phyloP scores from a whole-genome alignment of 2,888 invertebrate genomes.

The Masnerella sp. region DNA sequence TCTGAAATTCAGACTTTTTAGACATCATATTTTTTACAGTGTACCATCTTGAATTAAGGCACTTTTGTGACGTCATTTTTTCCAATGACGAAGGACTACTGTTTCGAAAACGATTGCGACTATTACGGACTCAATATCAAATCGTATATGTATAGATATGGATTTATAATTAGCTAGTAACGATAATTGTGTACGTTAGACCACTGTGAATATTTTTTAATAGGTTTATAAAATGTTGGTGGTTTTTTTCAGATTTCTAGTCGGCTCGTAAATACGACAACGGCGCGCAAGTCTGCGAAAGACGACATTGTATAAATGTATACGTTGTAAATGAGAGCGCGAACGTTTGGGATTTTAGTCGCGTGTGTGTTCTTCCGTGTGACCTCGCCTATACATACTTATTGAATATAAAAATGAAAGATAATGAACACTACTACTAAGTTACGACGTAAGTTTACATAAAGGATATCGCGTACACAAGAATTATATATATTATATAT shows the following conservation, averaged over 20 bases:
- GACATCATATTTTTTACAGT: no score
- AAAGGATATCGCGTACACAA: slow-evolving; percentile 27
- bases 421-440: slow-evolving; percentile 32
- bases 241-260: slow-evolving; percentile 65
- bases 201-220: slow-evolving; percentile 75
- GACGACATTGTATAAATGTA: slow-evolving; percentile 50
- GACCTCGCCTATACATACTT: slow-evolving; percentile 50
- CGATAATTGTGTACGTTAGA: slow-evolving; percentile 71
- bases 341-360: slow-evolving; percentile 20
- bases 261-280: slow-evolving; percentile 63
- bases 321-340: slow-evolving; percentile 41
- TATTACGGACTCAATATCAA: slow-evolving; percentile 47
- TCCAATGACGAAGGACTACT: background rate
- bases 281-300: slow-evolving; percentile 31
- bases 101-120: slow-evolving; percentile 24
- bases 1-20: no score
- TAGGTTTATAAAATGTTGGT: slow-evolving; percentile 74
- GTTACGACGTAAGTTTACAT: slow-evolving; percentile 23
- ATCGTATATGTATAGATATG: slow-evolving; percentile 56
- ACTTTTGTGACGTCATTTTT: no score
- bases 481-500: slow-evolving; percentile 23
- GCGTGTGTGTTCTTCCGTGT: slow-evolving; percentile 17
- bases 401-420: slow-evolving; percentile 37
- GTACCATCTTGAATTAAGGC: no score
- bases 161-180: slow-evolving; percentile 48